A percentile compares a stretch with the other conserved stretches of the same genome.
Conservation (phyloP, 1,140 invertebrate genomes). For the Neodiprion pinetum region DNA sequence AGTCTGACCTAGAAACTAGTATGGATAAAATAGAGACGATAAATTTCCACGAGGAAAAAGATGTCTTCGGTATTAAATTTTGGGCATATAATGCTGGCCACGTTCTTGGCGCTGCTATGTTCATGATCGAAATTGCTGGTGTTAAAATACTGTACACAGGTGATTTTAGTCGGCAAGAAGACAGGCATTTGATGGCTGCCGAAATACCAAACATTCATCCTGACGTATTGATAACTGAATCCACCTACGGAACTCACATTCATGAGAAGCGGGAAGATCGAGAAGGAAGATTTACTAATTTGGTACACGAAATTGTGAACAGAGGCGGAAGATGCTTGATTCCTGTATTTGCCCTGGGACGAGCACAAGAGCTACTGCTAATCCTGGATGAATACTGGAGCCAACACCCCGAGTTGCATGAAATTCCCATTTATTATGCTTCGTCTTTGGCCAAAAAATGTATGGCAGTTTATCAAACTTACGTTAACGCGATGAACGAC, state of each 20-base stretch:
- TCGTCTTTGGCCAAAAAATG: slow-evolving; percentile 99
- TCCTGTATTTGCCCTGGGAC: slow-evolving; percentile 97
- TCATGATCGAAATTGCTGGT: slow-evolving; percentile 99
- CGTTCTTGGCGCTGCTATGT: slow-evolving; percentile 99
- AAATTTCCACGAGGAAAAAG: slow-evolving; percentile 98
- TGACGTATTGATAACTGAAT: slow-evolving; percentile 97
- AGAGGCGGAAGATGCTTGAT: slow-evolving; percentile 97
- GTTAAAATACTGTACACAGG: slow-evolving; percentile 97
- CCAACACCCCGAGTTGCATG: slow-evolving; percentile 96
- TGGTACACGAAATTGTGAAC: slow-evolving; percentile 95
- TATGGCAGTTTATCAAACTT: slow-evolving; percentile 99
- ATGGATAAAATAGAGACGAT: slow-evolving; percentile 99
- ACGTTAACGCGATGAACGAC: slow-evolving; percentile 99
- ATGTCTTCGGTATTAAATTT: slow-evolving; percentile 95
- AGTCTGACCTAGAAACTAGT: slow-evolving; percentile 94
- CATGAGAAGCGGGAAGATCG: slow-evolving; percentile 98
- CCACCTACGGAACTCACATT: slow-evolving; percentile 99
- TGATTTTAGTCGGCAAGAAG: slow-evolving; percentile 98
- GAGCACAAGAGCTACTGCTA: slow-evolving; percentile 95
- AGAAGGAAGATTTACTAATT: slow-evolving; percentile 91
- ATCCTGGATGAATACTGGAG: slow-evolving; percentile 99
- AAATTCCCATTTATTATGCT: slow-evolving; percentile 99
- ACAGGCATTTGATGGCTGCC: slow-evolving; percentile 98
- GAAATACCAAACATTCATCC: slow-evolving; percentile 96
- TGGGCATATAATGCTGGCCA: slow-evolving; percentile 99